Conservation (phyloP, 2,113 vertebrate genomes). For the Poeciliopsis turrubarensis region DNA sequence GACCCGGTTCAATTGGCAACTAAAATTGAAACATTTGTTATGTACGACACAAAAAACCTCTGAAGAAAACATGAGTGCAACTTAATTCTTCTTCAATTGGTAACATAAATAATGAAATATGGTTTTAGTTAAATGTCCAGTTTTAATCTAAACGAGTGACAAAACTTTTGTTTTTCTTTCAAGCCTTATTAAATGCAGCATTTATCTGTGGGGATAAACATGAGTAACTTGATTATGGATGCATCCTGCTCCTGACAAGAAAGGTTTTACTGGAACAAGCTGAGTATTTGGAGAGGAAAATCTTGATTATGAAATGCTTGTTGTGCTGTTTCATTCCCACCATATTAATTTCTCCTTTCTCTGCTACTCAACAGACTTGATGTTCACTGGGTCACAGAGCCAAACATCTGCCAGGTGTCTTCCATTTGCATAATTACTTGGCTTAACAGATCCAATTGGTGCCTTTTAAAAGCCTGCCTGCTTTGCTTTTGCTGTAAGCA, state of each 20-base stretch:
- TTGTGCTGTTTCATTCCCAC: background rate
- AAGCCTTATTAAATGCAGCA: background rate
- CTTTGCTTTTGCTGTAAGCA: conserved; percentile 12
- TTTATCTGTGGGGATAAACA: background rate
- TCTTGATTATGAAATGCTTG: background rate
- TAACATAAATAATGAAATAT: too few relatives aligned
- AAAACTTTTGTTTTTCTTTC: background rate
- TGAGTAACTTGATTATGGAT: background rate
- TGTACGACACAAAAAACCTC: too few relatives aligned
- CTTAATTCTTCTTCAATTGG: too few relatives aligned
- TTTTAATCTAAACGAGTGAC: background rate
- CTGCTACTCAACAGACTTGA: conserved; percentile 1
- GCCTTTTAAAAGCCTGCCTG: conserved; percentile 25
- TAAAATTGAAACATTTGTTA: too few relatives aligned
- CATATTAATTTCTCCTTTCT: background rate
- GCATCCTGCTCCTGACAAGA: background rate
- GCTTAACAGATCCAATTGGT: conserved; percentile 2
- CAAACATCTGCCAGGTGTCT: conserved; percentile 33
- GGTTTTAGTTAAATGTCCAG: too few relatives aligned
- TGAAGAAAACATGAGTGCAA: too few relatives aligned
- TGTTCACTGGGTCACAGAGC: conserved; percentile 9
- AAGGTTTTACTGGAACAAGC: background rate
- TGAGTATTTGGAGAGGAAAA: background rate
- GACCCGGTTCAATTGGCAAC: too few relatives aligned
- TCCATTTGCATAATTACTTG: conserved; percentile 22